Evolutionary conservation across 1,140 invertebrate genomes (phyloP).

Genomic region (Cotesia vestalis): DNA sequence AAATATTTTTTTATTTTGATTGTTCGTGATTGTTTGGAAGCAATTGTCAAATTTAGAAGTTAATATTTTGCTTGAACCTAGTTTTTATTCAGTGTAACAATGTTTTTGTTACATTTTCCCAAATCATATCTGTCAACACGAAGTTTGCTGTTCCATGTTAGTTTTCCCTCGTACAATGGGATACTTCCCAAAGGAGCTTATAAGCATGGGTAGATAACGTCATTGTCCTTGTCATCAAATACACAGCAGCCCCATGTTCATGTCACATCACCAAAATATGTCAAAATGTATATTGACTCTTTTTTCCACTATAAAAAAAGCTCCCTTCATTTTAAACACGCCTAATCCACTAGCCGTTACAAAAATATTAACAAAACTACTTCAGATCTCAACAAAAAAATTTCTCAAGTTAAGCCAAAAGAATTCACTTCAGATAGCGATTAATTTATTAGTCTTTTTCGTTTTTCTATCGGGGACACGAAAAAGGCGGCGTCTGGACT

Average conservation of each 20-base stretch:
- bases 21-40: too few species aligned
- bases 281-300: constrained; percentile 10
- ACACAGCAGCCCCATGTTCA: neutral
- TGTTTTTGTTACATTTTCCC: neutral
- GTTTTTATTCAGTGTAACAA: too few species aligned
- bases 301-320: neutral
- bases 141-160: neutral
- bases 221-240: constrained; percentile 9
- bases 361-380: too few species aligned
- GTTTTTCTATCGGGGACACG: constrained; percentile 1
- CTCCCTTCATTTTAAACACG: too few species aligned
- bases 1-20: neutral
- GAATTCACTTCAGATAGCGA: too few species aligned
- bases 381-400: too few species aligned
- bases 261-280: neutral
- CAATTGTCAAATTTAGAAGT: too few species aligned
- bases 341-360: too few species aligned
- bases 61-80: too few species aligned
- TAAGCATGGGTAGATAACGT: constrained; percentile 9
- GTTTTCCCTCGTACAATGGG: neutral
- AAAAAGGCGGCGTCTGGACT: constrained; percentile 10
- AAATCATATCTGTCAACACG: constrained; percentile 1
- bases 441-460: neutral
- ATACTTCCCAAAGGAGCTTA: neutral
- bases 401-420: too few species aligned